Evolutionary conservation across 2,888 invertebrate species (phyloP).

Genomic region (Conistra vaccinii): DNA sequence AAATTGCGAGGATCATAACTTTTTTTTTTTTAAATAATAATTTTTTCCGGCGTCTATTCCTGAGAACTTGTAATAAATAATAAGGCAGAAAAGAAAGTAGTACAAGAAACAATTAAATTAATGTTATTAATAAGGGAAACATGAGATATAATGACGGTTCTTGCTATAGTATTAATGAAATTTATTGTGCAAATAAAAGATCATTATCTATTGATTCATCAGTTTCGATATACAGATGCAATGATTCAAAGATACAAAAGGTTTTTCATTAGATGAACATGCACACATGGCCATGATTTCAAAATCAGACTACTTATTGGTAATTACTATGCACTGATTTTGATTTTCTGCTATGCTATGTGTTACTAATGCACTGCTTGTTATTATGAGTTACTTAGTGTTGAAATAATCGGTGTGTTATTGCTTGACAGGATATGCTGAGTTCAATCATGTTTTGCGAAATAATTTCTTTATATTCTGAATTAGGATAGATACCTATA

Average conservation of each 20-base stretch:
- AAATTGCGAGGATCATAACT: no score
- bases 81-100: slow-evolving; percentile 8
- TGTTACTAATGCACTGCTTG: slow-evolving; percentile 14
- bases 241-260: slow-evolving; percentile 12
- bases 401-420: slow-evolving; percentile 23
- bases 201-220: background rate
- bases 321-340: slow-evolving; percentile 10
- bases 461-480: background rate
- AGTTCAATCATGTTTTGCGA: slow-evolving; percentile 23
- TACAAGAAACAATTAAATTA: slow-evolving; percentile 4
- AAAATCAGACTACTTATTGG: slow-evolving; percentile 28
- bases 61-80: background rate
- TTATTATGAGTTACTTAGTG: slow-evolving; percentile 11
- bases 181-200: background rate
- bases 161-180: background rate
- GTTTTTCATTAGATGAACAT: background rate
- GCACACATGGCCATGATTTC: slow-evolving; percentile 1
- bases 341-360: slow-evolving; percentile 6
- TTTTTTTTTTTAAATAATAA: no score
- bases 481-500: background rate
- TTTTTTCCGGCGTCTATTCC: background rate
- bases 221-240: background rate
- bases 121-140: slow-evolving; percentile 6
- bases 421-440: slow-evolving; percentile 9
- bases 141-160: background rate